These are phyloP conservation scores for Alca torda DNA, from an alignment of 2,797 vertebrate species.

Conservation along the genomic window DNA sequence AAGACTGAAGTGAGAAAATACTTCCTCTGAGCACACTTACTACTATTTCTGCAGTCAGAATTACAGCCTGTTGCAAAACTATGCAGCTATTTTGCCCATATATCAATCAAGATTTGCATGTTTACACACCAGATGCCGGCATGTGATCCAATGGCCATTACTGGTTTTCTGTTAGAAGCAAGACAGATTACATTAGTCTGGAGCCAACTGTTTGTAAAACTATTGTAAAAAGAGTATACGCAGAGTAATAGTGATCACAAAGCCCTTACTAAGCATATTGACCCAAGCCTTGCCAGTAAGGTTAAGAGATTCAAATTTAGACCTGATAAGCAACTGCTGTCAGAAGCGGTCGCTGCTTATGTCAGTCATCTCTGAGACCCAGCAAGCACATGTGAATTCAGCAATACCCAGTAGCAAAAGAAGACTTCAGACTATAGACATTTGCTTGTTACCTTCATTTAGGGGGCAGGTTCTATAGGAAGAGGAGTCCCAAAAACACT, in stretches of 20 bases:
- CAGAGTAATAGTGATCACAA: background rate
- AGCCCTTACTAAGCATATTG: background rate
- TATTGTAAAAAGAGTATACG: background rate
- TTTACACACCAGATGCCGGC: background rate
- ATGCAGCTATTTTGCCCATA: background rate
- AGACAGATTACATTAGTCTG: background rate
- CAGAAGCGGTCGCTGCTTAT: background rate
- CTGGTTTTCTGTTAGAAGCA: background rate
- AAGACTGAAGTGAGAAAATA: background rate
- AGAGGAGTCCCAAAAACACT: background rate
- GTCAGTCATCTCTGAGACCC: background rate
- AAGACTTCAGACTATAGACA: background rate
- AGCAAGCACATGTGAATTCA: background rate
- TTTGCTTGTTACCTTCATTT: constrained; percentile 15
- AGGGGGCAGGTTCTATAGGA: background rate
- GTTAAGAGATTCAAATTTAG: constrained; percentile 7
- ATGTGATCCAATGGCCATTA: background rate
- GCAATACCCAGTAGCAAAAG: background rate
- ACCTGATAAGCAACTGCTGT: background rate
- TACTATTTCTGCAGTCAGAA: background rate
- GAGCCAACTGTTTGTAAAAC: background rate
- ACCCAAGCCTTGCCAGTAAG: background rate
- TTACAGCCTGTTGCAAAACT: background rate
- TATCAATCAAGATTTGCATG: background rate
- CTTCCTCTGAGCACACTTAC: background rate